Percentiles rank a stretch among this genome's conserved stretches.
Evolutionary conservation across 2,888 invertebrate genomes (phyloP).

Genomic region (Conus canariensis): DNA sequence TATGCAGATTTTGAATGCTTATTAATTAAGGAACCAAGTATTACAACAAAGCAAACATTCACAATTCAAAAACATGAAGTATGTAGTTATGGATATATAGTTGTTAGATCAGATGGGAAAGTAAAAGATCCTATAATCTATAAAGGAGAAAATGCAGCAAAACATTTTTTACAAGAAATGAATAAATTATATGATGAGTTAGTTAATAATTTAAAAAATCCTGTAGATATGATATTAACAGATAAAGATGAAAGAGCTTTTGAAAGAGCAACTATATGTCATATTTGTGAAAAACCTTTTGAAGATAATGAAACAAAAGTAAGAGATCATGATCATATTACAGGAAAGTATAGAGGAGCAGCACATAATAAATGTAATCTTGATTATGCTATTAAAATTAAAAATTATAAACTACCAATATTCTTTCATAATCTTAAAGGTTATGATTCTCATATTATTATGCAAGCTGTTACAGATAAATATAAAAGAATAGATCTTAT

Average conservation of each 20-base stretch:
- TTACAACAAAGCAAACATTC: constrained; percentile 10
- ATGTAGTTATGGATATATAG: constrained; percentile 8
- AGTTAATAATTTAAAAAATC: constrained; percentile 6
- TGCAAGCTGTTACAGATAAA: too few species aligned
- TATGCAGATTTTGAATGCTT: background rate
- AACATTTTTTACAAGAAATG: background rate
- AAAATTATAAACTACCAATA: background rate
- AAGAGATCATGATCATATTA: constrained; percentile 14
- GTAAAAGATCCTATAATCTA: too few species aligned
- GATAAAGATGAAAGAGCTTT: background rate
- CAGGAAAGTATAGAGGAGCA: constrained; percentile 11
- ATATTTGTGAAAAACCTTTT: background rate
- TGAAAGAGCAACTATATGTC: background rate
- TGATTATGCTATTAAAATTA: background rate
- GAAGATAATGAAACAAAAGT: background rate
- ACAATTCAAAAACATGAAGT: background rate
- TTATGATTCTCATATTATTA: background rate
- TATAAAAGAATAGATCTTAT: too few species aligned
- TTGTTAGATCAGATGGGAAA: background rate
- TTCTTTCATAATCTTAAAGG: background rate
- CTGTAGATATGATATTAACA: background rate
- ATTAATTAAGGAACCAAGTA: background rate
- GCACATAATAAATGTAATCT: background rate
- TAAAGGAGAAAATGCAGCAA: too few species aligned
- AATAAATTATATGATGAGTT: background rate